Conservation (phyloP, 1,140 invertebrate genomes). For the Belonocnema kinseyi region DNA sequence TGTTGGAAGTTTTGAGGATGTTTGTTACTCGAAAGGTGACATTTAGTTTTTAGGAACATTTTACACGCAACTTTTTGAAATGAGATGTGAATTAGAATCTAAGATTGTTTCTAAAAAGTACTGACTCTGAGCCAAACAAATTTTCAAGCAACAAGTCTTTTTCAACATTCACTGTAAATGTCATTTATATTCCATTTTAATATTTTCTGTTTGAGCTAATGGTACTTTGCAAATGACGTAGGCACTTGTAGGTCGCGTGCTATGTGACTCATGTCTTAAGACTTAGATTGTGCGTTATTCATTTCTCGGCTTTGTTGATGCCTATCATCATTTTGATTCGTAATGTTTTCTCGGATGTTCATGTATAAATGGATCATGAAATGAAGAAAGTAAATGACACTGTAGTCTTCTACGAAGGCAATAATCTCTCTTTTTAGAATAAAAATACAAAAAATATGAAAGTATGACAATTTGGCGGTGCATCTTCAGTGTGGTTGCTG, state of each 20-base stretch:
- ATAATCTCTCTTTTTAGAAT: too few species aligned
- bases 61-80: too few species aligned
- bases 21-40: too few species aligned
- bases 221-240: background rate
- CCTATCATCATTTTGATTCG: background rate
- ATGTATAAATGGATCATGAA: background rate
- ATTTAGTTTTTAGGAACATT: too few species aligned
- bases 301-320: background rate
- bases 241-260: constrained; percentile 4
- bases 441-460: too few species aligned
- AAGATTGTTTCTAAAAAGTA: too few species aligned
- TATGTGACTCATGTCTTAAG: constrained; percentile 8
- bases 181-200: background rate
- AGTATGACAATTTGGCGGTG: too few species aligned
- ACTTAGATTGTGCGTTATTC: constrained; percentile 14
- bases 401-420: too few species aligned
- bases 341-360: background rate
- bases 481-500: too few species aligned
- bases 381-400: background rate
- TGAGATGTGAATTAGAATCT: background rate
- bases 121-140: too few species aligned
- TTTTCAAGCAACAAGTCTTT: background rate
- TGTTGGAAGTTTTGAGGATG: too few species aligned
- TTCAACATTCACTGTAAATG: background rate
- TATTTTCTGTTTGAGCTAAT: background rate